Base-by-base conservation (phyloP, 2,888 invertebrate species). In the Himalopsyche anomala region DNA sequence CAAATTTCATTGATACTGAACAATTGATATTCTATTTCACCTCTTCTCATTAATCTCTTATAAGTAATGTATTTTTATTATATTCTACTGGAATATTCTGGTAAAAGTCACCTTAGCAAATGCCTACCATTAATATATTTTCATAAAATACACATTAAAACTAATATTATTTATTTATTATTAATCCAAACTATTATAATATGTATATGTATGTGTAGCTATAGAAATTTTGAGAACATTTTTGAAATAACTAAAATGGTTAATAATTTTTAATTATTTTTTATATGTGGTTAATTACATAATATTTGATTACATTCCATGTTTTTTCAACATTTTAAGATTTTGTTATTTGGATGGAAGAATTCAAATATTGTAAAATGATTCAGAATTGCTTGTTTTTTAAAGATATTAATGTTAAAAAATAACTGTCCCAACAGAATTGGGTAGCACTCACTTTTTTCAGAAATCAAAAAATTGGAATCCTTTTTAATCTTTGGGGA, bases 101-200 rank as follows among this genome's bases (percentile, higher is more conserved):
- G 38, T 74, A 36, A 74, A 69, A 36, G 11, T 74, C 74, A 36
- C 12, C 74, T n/a, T 74, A 15, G 38, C 2, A 74, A 74, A 74
- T 74, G 74, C 11, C 36, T 74, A 74, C 12, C 12, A 74, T 38
- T 74, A 9, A 38, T 15, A 36, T 74, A 19, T 36, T 74, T 74
- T 12, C 2, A 36, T 38, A 36, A 74, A 38, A 36, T 6, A 19
- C 12, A 15, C 11, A 1, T 74, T 38, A 2, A 15, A 38, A 38
- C 36, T 74, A 74, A 74, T 74, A 38, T 62, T 74, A 38, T 19
- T 62, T 17, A 19, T 36, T 74, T 36, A 74, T 74, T 28, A 74
- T 74, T 19, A 62, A 62, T 19, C 62, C 62, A 19, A 62, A 28
- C 5, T 28, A 28, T 28, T 28, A 28, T 28, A 28, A 28, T 28